A percentile compares a stretch with the other conserved stretches of the same genome.
phyloP scores from a whole-genome alignment of 2,797 vertebrate species.

The Liasis olivaceus region DNA sequence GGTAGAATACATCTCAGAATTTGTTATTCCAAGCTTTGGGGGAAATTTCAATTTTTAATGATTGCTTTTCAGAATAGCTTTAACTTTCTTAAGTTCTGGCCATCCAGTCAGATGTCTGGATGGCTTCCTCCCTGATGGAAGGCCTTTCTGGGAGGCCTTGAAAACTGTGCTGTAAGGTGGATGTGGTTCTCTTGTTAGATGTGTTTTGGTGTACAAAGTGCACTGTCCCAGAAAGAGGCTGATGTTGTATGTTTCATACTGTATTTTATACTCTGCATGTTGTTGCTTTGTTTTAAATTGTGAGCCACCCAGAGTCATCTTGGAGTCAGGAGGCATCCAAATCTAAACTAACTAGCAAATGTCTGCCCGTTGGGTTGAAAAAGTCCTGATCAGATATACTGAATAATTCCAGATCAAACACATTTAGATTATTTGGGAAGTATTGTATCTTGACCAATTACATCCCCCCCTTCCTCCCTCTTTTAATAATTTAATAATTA shows the following conservation, averaged over 20 bases:
- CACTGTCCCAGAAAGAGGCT: neutral
- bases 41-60: too few species aligned
- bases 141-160: neutral
- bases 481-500: neutral
- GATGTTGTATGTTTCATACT: neutral
- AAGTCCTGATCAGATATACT: neutral
- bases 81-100: neutral
- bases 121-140: neutral
- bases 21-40: neutral
- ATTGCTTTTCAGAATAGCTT: neutral
- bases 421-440: neutral
- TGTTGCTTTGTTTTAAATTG: neutral
- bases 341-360: neutral
- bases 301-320: neutral
- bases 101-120: neutral
- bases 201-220: neutral
- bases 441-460: neutral
- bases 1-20: neutral
- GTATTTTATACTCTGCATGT: neutral
- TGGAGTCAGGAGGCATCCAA: neutral
- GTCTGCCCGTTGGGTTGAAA: neutral
- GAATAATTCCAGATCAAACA: neutral
- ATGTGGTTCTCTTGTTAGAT: neutral
- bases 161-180: neutral
- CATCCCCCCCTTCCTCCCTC: neutral